These are phyloP conservation scores for Zonitis immaculata DNA, from an alignment of 2,888 invertebrate genomes.

Conservation along the genomic window DNA sequence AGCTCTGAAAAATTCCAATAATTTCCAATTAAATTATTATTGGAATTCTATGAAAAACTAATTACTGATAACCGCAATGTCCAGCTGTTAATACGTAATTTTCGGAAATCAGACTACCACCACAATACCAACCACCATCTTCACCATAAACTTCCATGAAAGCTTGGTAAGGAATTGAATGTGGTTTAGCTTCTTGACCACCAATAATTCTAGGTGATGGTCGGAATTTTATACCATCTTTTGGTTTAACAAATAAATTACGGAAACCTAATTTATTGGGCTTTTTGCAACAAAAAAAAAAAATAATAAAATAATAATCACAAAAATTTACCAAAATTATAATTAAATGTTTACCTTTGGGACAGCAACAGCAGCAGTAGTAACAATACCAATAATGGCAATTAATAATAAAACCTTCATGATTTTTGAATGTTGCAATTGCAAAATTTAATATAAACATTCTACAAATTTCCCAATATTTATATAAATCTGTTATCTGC, in stretches of 20 bases:
- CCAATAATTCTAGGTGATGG: constrained; percentile 14
- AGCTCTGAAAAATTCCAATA: not conserved
- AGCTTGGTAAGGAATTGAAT: constrained; percentile 21
- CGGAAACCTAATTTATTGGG: not conserved
- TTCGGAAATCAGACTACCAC: constrained; percentile 17
- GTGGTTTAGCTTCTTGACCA: constrained; percentile 20
- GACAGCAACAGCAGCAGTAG: not conserved
- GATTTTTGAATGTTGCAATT: not conserved
- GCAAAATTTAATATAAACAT: not conserved
- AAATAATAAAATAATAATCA: not conserved
- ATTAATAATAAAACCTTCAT: not conserved
- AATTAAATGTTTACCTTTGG: not conserved
- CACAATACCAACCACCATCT: constrained; percentile 13
- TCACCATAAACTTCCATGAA: constrained; percentile 1
- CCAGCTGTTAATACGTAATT: constrained; percentile 19
- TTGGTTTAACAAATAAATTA: not conserved
- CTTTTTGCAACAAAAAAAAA: too few relatives aligned
- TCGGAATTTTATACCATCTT: not conserved
- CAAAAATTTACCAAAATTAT: not conserved
- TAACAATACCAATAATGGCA: not conserved
- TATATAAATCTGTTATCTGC: not conserved
- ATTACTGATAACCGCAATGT: constrained; percentile 14
- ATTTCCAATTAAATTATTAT: not conserved
- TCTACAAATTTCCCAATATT: not conserved
- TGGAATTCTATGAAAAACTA: not conserved